phyloP scores from a whole-genome alignment of 2,888 invertebrate species.

The Epirrhoe alternata region DNA sequence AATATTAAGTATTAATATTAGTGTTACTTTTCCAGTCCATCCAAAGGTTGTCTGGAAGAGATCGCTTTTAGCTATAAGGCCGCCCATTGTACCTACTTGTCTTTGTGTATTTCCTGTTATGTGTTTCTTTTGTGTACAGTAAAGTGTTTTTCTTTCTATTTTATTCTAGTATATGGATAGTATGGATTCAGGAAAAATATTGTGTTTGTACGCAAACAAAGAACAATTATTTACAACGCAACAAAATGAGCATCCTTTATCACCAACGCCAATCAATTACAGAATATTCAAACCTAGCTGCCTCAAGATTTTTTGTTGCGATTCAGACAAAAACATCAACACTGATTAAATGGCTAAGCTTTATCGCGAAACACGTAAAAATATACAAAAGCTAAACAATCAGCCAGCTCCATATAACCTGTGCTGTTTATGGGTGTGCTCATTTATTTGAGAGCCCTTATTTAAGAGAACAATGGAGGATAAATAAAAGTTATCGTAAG shows the following conservation, averaged over 20 bases:
- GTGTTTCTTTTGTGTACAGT: too few relatives aligned
- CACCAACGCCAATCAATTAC: neutral
- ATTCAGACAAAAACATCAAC: constrained; percentile 18
- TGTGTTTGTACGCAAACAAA: neutral
- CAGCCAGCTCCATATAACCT: constrained; percentile 60
- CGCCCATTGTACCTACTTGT: too few relatives aligned
- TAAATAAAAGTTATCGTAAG: constrained; percentile 74
- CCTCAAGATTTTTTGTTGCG: neutral
- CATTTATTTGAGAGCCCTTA: constrained; percentile 20
- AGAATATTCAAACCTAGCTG: neutral
- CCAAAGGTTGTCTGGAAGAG: too few relatives aligned
- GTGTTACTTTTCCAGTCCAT: too few relatives aligned
- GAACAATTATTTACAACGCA: neutral
- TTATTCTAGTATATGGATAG: too few relatives aligned
- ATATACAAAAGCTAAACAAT: constrained; percentile 23
- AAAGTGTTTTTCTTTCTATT: too few relatives aligned
- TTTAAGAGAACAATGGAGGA: constrained; percentile 68
- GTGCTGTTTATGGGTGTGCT: constrained; percentile 63
- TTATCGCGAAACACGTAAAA: constrained; percentile 23
- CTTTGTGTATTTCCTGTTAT: too few relatives aligned
- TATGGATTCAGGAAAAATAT: neutral
- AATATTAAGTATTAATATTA: too few relatives aligned
- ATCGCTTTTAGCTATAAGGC: too few relatives aligned
- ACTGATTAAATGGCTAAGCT: constrained; percentile 11
- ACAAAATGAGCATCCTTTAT: neutral